These are phyloP conservation scores for Tolmerus cingulatus DNA, from an alignment of 2,888 invertebrate species.

Conservation along the genomic window DNA sequence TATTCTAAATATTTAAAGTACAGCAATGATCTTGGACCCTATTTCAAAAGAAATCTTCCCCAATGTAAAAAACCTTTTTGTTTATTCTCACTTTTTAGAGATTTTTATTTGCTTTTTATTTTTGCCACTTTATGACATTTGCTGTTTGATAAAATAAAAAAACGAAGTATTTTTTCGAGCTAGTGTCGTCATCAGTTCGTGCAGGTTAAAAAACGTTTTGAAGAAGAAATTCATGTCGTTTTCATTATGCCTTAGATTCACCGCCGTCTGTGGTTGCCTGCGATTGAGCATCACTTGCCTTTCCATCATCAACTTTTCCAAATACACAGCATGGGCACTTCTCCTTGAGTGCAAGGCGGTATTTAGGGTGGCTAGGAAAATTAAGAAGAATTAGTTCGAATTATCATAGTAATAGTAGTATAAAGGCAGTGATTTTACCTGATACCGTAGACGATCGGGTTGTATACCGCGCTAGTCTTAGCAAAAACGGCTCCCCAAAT, in stretches of 20 bases:
- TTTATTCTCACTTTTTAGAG: not conserved
- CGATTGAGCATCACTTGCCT: conserved; percentile 59
- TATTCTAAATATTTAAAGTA: too few relatives aligned
- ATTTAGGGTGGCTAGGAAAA: conserved; percentile 76
- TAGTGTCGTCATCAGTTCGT: not conserved
- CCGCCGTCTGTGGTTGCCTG: conserved; percentile 59
- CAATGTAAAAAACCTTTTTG: not conserved
- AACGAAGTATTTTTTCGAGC: not conserved
- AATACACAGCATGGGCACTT: conserved; percentile 72
- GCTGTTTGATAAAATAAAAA: conserved; percentile 20
- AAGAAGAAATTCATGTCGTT: not conserved
- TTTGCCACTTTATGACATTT: conserved; percentile 10
- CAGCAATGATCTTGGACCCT: too few relatives aligned
- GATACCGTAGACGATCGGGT: conserved; percentile 90
- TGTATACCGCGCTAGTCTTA: conserved; percentile 90
- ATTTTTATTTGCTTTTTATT: not conserved
- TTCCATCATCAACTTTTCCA: conserved; percentile 60
- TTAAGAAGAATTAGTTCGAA: not conserved
- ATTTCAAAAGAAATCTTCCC: not conserved
- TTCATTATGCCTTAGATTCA: conserved; percentile 61
- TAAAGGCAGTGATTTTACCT: conserved; percentile 66
- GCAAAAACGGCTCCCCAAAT: conserved; percentile 93
- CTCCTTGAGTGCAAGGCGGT: conserved; percentile 77
- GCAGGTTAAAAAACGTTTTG: not conserved
- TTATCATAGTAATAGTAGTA: not conserved